Percentiles rank a stretch among this genome's conserved stretches.
Evolutionary conservation across 2,797 vertebrate genomes (phyloP).

Genomic region (Acrossocheilus fasciatus): DNA sequence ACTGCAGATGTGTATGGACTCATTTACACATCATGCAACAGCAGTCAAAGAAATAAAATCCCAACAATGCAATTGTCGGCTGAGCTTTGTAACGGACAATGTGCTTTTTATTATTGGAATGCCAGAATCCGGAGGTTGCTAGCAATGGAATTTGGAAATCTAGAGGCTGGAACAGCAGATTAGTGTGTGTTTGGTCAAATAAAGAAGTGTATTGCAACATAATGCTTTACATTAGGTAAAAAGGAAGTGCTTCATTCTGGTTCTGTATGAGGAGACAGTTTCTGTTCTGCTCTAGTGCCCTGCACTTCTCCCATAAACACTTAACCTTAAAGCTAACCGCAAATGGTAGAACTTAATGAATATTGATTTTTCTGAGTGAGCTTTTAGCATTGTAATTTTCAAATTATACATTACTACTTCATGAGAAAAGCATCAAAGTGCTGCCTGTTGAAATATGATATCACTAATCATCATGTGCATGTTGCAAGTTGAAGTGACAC

Average conservation of each 20-base stretch:
- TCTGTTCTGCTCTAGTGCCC: slow-evolving; percentile 28
- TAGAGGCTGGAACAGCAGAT: not conserved
- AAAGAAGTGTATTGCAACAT: not conserved
- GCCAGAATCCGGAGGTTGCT: not conserved
- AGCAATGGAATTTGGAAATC: not conserved
- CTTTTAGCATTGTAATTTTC: slow-evolving; percentile 18
- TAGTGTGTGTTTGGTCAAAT: not conserved
- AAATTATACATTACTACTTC: not conserved
- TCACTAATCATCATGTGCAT: not conserved
- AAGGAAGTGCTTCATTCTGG: slow-evolving; percentile 1
- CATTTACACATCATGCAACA: not conserved
- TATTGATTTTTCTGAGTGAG: slow-evolving; percentile 37
- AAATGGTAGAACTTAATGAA: slow-evolving; percentile 5
- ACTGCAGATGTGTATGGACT: not conserved
- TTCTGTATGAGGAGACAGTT: slow-evolving; percentile 2
- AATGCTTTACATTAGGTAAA: not conserved
- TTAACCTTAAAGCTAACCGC: not conserved
- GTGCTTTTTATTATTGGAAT: slow-evolving; percentile 1
- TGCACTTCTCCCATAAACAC: not conserved
- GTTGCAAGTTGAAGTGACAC: not conserved
- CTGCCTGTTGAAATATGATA: slow-evolving; percentile 12
- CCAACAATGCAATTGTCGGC: not conserved
- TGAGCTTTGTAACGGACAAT: not conserved
- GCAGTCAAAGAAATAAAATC: not conserved
- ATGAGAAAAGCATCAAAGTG: not conserved